Conservation (phyloP, 2,888 invertebrate genomes). For the Troilus luridus region DNA sequence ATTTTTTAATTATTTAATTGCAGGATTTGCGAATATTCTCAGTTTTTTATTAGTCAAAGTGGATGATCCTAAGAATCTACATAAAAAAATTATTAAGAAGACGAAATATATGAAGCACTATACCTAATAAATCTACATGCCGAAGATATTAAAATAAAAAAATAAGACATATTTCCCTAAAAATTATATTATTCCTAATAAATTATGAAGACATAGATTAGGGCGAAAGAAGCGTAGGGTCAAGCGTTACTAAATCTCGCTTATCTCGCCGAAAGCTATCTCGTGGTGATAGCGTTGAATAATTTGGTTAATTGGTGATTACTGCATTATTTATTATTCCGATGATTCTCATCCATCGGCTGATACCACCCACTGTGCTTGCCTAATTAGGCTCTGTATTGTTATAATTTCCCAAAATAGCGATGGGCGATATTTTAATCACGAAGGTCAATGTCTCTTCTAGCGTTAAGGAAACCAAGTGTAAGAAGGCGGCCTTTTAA, state of each 20-base stretch:
- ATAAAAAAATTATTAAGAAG: background rate
- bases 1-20: too few species aligned
- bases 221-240: background rate
- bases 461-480: too few species aligned
- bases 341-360: background rate
- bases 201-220: slow-evolving; percentile 8
- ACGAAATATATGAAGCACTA: background rate
- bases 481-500: too few species aligned
- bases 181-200: slow-evolving; percentile 10
- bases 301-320: slow-evolving; percentile 57
- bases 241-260: slow-evolving; percentile 45
- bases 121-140: background rate
- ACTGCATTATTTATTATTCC: slow-evolving; percentile 45
- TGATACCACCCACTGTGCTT: slow-evolving; percentile 48
- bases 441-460: background rate
- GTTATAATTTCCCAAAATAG: slow-evolving; percentile 11
- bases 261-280: slow-evolving; percentile 9
- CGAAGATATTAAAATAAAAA: background rate
- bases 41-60: too few species aligned
- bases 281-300: slow-evolving; percentile 42
- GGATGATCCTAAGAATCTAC: too few species aligned
- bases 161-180: background rate
- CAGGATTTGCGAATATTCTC: too few species aligned
- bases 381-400: background rate
- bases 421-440: background rate